Conservation (phyloP, 1,140 invertebrate genomes). For the Drosophila aff. region DNA sequence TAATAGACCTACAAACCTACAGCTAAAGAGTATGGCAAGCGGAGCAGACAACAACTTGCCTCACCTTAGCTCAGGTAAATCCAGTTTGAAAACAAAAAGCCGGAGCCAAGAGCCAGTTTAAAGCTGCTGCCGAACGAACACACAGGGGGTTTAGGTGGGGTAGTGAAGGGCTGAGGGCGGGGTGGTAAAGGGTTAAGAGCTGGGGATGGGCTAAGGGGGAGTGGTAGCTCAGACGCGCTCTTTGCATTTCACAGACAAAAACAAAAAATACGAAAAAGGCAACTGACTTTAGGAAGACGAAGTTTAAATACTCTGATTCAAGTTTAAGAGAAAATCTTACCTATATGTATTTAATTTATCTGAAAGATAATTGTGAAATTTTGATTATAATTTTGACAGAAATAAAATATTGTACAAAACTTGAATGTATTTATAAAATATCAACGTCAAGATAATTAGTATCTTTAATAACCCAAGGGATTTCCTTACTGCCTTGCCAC, state of each 20-base stretch:
- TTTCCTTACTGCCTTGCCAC: neutral
- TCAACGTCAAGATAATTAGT: no score
- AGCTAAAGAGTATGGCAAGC: slow-evolving; percentile 51
- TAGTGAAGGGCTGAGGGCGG: neutral
- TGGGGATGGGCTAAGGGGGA: neutral
- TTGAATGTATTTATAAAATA: neutral
- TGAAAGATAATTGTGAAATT: no score
- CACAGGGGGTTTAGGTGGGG: slow-evolving; percentile 8
- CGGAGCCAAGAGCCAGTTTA: slow-evolving; percentile 53
- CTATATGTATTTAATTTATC: neutral
- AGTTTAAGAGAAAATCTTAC: no score
- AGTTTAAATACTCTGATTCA: neutral
- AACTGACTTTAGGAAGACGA: neutral
- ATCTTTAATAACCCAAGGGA: no score
- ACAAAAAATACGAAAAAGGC: slow-evolving; percentile 1
- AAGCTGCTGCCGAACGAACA: slow-evolving; percentile 21
- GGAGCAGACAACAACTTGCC: slow-evolving; percentile 47
- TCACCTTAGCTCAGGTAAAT: slow-evolving; percentile 51
- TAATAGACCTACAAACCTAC: slow-evolving; percentile 74
- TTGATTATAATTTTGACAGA: no score
- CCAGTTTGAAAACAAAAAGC: slow-evolving; percentile 58
- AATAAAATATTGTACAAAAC: no score
- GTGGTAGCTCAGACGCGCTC: slow-evolving; percentile 14
- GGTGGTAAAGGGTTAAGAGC: slow-evolving; percentile 11
- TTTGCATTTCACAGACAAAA: slow-evolving; percentile 16